Conservation (phyloP, 1,140 invertebrate species). For the Dendroctonus ponderosae region DNA sequence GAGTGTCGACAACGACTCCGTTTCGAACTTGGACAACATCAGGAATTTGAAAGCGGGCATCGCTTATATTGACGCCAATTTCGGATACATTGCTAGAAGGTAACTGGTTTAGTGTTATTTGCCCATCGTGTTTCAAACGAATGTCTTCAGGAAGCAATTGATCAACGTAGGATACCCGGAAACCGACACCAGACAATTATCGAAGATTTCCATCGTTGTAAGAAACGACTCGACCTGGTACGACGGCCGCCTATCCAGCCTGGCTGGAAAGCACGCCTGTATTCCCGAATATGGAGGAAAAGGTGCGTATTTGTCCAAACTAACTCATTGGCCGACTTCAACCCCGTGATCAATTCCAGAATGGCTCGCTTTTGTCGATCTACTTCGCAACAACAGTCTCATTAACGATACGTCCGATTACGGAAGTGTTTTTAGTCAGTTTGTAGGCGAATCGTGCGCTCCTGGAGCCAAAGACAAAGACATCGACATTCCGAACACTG, state of each 20-base stretch:
- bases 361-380: constrained; percentile 60
- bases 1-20: constrained; percentile 39
- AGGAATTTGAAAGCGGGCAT: constrained; percentile 62
- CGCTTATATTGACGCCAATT: constrained; percentile 65
- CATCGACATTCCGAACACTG: constrained; percentile 29
- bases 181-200: constrained; percentile 51
- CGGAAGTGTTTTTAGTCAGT: constrained; percentile 55
- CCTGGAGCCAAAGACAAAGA: constrained; percentile 56
- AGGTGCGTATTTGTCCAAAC: constrained; percentile 47
- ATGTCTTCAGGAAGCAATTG: constrained; percentile 47
- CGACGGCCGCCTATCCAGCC: constrained; percentile 36
- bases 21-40: constrained; percentile 64
- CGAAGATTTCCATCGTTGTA: constrained; percentile 62
- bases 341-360: constrained; percentile 46
- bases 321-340: neutral
- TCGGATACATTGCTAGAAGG: constrained; percentile 68
- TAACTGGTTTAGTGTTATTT: constrained; percentile 46
- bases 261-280: constrained; percentile 62
- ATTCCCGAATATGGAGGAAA: constrained; percentile 64
- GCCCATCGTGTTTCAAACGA: neutral
- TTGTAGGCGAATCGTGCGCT: constrained; percentile 59
- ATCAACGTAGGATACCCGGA: constrained; percentile 58
- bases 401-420: constrained; percentile 59
- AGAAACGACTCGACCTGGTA: constrained; percentile 51
- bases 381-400: constrained; percentile 46